A percentile compares a stretch with the other conserved stretches of the same genome.
These are phyloP conservation scores for Zophobas atratus DNA, from an alignment of 1,140 invertebrate species.

Conservation along the genomic window DNA sequence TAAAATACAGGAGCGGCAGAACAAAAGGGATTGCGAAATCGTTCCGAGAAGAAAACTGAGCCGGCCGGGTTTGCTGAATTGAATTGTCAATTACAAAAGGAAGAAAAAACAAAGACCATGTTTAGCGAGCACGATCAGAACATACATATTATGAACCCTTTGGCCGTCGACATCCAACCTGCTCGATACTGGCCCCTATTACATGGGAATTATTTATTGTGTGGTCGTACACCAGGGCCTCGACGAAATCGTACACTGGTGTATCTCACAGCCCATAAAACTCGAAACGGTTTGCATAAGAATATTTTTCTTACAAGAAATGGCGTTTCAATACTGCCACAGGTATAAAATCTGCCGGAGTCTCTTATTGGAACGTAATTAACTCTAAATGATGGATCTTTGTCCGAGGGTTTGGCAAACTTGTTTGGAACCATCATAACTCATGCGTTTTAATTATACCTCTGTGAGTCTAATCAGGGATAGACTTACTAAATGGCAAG, in stretches of 20 bases:
- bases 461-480: not conserved
- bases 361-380: slow-evolving; percentile 21
- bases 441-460: slow-evolving; percentile 36
- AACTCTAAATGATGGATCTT: slow-evolving; percentile 12
- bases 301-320: too few species aligned
- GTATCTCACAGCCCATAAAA: slow-evolving; percentile 17
- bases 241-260: slow-evolving; percentile 11
- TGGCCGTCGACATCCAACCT: slow-evolving; percentile 37
- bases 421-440: slow-evolving; percentile 2
- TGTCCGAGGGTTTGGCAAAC: slow-evolving; percentile 14
- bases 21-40: slow-evolving; percentile 57
- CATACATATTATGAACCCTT: slow-evolving; percentile 36
- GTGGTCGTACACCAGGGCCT: slow-evolving; percentile 6
- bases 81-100: slow-evolving; percentile 57
- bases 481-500: slow-evolving; percentile 2
- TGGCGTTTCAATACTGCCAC: not conserved
- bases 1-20: slow-evolving; percentile 57
- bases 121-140: slow-evolving; percentile 45
- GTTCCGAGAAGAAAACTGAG: slow-evolving; percentile 54
- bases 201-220: slow-evolving; percentile 44
- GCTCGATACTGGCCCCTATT: slow-evolving; percentile 13
- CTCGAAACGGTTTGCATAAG: not conserved
- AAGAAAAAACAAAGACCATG: slow-evolving; percentile 48
- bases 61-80: slow-evolving; percentile 53
- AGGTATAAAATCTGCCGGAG: not conserved